Evolutionary conservation across 2,888 invertebrate species (phyloP).

Genomic region (Maniola hyperantus): DNA sequence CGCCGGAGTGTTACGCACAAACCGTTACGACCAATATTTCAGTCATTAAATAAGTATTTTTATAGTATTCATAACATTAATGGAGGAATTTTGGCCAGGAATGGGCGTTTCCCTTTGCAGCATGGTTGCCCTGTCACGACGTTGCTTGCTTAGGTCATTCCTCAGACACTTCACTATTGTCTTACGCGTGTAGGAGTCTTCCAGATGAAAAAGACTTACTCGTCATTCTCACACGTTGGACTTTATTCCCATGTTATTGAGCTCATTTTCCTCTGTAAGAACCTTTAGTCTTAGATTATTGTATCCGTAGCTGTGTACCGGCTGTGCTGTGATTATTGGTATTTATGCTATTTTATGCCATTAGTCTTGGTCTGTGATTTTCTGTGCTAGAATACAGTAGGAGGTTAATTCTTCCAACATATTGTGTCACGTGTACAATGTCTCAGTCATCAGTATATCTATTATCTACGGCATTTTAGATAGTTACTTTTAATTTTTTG

Average conservation of each 20-base stretch:
- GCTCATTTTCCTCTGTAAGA: conserved; percentile 37
- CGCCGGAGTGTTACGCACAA: no score
- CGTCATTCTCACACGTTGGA: conserved; percentile 24
- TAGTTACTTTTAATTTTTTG: neutral
- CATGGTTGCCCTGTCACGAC: conserved; percentile 33
- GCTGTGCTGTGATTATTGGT: conserved; percentile 23
- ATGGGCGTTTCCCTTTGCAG: no score
- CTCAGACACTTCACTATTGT: conserved; percentile 55
- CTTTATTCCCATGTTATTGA: conserved; percentile 38
- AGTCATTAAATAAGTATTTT: no score
- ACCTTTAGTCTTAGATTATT: conserved; percentile 16
- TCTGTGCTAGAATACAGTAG: neutral
- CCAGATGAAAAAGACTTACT: conserved; percentile 38
- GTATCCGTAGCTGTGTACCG: conserved; percentile 17
- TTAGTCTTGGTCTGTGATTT: conserved; percentile 17
- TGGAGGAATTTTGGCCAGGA: no score
- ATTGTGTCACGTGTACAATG: neutral
- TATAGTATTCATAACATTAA: no score
- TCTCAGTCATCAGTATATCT: neutral
- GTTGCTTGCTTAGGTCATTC: conserved; percentile 48
- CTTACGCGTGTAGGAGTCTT: conserved; percentile 65
- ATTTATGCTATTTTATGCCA: conserved; percentile 22
- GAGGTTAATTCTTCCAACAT: neutral
- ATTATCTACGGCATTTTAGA: neutral
- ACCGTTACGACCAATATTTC: no score